These are phyloP conservation scores for Campoletis sonorensis DNA, from an alignment of 1,140 invertebrate species.

Conservation along the genomic window DNA sequence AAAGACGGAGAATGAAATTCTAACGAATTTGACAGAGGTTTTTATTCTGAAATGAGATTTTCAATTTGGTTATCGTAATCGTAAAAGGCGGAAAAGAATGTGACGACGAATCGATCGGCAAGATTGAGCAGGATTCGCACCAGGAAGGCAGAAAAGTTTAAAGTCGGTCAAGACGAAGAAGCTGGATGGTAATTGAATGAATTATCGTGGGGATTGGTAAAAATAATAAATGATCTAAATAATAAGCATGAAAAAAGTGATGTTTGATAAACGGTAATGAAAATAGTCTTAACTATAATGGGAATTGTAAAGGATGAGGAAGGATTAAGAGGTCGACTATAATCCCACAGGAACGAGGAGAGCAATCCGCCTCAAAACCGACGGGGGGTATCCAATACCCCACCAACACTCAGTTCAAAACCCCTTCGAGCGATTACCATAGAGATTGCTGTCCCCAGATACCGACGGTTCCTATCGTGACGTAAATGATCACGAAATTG, in stretches of 20 bases:
- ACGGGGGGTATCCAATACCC: slow-evolving; percentile 28
- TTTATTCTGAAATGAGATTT: too few species aligned
- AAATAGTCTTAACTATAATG: not conserved
- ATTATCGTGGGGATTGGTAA: not conserved
- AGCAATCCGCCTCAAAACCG: slow-evolving; percentile 44
- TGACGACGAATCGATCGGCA: too few species aligned
- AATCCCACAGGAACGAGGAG: slow-evolving; percentile 32
- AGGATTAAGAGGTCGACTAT: slow-evolving; percentile 35
- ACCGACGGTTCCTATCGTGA: slow-evolving; percentile 33
- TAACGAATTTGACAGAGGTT: too few species aligned
- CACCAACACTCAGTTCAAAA: slow-evolving; percentile 62
- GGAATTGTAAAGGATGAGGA: slow-evolving; percentile 15
- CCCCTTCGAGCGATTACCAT: slow-evolving; percentile 69
- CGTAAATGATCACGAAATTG: slow-evolving; percentile 51
- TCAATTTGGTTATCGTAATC: too few species aligned
- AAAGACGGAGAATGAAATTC: too few species aligned
- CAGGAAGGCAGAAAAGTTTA: too few species aligned
- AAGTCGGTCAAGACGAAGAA: too few species aligned
- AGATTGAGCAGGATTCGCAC: too few species aligned
- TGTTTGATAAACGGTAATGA: not conserved
- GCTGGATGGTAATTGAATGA: too few species aligned
- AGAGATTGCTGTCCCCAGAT: slow-evolving; percentile 62
- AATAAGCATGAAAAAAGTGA: too few species aligned
- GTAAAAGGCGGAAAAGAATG: too few species aligned
- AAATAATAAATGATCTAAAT: not conserved